Evolutionary conservation across 2,113 vertebrate species (phyloP), one percentile per base, ranked within the genome.

Genomic region (Cyanoramphus novaezelandiae): DNA sequence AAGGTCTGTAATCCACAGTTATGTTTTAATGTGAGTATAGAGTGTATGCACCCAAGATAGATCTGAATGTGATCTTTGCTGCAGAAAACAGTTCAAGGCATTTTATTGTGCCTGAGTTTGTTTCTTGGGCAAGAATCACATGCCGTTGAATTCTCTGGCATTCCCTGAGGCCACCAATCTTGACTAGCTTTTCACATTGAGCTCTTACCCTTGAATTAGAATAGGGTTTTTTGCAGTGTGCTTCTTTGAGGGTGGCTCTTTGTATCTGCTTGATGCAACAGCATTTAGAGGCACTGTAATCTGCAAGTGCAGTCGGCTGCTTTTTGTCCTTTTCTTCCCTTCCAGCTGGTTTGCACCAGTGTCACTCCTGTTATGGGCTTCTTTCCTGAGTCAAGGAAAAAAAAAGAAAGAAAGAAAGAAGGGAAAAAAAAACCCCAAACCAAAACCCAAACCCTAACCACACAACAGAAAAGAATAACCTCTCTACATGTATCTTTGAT

Each of bases 61-160:
- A 76, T 29, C 21, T n/a, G 70, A 76, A 25, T 65, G 28, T 5
- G 6, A 77, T 9, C 5, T 76, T 53, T 85, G 49, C 12, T 72
- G 25, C 15, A 80, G 44, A 85, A 94, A 85, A 82, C 7, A 55
- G 23, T 57, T 72, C 20, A 67, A 47, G 24, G 41, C 86, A 19
- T 69, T 37, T 43, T 52, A 59, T 3, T 71, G 7, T 50, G 31
- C 33, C 46, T 21, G 11, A 69, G 5, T 84, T 87, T 72, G 11
- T 37, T 79, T 79, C n/a, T 25, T 50, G 23, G 43, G 16, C 29
- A 82, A 80, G 33, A n/a, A 86, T 63, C 49, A 49, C 27, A 28
- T 20, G 41, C 8, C 31, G 59, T 16, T 0, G 0, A 93, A 69
- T 68, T 72, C 35, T 74, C 19, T 74, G 21, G 10, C 0, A 0